Percentiles rank a stretch among this genome's conserved stretches.
Conservation (phyloP, 23 tunicate species). For the Phallusia fumigata region DNA sequence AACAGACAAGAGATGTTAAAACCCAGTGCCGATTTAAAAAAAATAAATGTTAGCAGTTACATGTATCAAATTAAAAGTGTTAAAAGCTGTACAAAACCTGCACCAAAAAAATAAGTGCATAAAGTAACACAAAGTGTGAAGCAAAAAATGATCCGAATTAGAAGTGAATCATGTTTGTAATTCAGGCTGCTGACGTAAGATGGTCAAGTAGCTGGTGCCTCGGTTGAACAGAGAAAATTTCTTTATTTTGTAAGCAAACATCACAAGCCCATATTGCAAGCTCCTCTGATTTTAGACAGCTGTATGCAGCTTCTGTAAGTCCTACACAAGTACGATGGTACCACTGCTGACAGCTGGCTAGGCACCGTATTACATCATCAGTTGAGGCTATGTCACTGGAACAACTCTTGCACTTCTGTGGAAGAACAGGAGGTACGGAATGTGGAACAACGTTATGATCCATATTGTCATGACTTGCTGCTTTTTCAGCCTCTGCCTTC, state of each 20-base stretch:
- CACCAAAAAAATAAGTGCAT: background rate
- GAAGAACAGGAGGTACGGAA: slow-evolving; percentile 48
- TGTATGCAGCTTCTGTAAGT: slow-evolving; percentile 63
- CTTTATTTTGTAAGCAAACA: slow-evolving; percentile 58
- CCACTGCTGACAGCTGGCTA: slow-evolving; percentile 87
- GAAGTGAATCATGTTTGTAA: background rate
- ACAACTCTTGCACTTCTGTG: slow-evolving; percentile 62
- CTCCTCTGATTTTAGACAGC: slow-evolving; percentile 59
- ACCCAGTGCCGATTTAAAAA: background rate
- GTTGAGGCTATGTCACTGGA: slow-evolving; percentile 28
- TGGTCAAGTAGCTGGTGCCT: slow-evolving; percentile 15
- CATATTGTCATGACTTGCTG: background rate
- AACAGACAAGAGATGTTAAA: background rate
- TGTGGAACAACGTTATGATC: slow-evolving; percentile 50
- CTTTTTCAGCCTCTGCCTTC: slow-evolving; percentile 20
- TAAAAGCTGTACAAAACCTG: background rate
- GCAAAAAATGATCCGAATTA: background rate
- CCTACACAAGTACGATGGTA: slow-evolving; percentile 87
- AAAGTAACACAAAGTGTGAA: background rate
- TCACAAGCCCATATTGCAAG: slow-evolving; percentile 93
- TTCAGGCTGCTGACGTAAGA: background rate
- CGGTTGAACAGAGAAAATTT: slow-evolving; percentile 63
- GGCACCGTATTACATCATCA: slow-evolving; percentile 69
- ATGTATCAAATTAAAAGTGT: too few relatives aligned
- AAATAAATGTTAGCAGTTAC: too few relatives aligned